A percentile compares a stretch with the other conserved stretches of the same genome.
Conservation (phyloP, 2,113 vertebrate species). For the Zosterops lateralis region DNA sequence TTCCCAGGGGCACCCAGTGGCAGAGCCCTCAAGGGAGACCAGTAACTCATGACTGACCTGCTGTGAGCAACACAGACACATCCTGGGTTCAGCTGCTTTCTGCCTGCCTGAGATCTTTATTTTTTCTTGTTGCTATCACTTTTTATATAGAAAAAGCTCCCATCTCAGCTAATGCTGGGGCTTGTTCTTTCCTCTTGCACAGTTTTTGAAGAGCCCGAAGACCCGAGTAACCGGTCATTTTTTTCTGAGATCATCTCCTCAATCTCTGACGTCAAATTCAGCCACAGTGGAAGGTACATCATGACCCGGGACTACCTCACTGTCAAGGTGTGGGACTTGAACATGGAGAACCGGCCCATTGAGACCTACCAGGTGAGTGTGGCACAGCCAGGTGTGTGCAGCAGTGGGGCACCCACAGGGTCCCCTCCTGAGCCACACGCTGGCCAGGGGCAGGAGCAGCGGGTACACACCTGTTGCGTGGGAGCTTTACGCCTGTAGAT, state of each 20-base stretch:
- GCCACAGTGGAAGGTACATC: conserved; percentile 93
- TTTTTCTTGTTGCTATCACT: neutral
- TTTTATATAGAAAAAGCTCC: neutral
- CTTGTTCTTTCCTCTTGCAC: neutral
- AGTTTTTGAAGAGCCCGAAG: conserved; percentile 97
- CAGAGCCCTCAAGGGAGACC: neutral
- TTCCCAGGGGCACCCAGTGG: neutral
- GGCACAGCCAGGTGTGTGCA: neutral
- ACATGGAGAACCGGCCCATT: conserved; percentile 94
- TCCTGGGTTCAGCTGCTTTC: neutral
- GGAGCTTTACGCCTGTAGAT: accelerated
- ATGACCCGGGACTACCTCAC: conserved; percentile 97
- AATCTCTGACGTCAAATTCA: conserved; percentile 96
- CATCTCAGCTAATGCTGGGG: accelerated
- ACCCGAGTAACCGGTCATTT: conserved; percentile 92
- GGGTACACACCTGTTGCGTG: accelerated
- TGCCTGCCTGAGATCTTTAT: neutral
- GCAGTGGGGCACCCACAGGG: accelerated
- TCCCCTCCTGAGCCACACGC: accelerated
- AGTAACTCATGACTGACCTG: neutral
- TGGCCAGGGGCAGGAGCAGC: accelerated
- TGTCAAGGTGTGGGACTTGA: conserved; percentile 95
- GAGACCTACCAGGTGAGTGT: conserved; percentile 88
- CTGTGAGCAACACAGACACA: neutral
- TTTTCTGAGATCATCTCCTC: conserved; percentile 98